Evolutionary conservation across 2,113 vertebrate species (phyloP).

Genomic region (Scytalopus superciliaris): DNA sequence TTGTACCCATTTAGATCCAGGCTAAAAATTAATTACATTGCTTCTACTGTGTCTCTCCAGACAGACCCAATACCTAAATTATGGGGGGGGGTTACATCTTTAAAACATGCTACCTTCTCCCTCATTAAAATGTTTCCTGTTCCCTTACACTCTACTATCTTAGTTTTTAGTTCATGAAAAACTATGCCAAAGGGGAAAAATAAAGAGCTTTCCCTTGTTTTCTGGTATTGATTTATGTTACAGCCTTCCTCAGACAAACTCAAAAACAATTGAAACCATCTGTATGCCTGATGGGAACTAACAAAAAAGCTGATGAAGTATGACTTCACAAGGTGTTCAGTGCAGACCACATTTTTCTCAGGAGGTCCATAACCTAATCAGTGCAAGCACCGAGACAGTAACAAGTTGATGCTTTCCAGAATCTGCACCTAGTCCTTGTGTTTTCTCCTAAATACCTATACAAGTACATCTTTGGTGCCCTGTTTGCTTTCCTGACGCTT

Average conservation of each 20-base stretch:
- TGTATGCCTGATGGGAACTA: slow-evolving; percentile 62
- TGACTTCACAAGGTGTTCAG: slow-evolving; percentile 28
- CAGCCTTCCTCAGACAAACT: slow-evolving; percentile 63
- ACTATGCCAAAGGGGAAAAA: slow-evolving; percentile 5
- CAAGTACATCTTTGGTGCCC: neutral
- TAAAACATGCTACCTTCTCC: neutral
- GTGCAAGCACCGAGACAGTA: neutral
- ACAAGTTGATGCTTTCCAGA: neutral
- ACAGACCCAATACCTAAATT: neutral
- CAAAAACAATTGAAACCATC: slow-evolving; percentile 76
- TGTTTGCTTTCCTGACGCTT: neutral
- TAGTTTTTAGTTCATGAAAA: slow-evolving; percentile 19
- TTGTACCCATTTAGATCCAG: neutral
- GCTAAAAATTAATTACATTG: neutral
- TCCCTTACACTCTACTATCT: neutral
- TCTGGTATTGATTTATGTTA: slow-evolving; percentile 64
- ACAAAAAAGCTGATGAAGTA: slow-evolving; percentile 41
- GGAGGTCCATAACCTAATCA: neutral
- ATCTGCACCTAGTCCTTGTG: neutral
- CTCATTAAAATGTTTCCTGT: neutral
- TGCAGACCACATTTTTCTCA: slow-evolving; percentile 8
- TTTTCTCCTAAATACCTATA: neutral
- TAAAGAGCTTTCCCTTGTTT: slow-evolving; percentile 47
- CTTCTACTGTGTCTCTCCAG: neutral
- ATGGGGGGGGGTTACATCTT: neutral